A percentile compares a stretch with the other conserved stretches of the same genome.
These are phyloP conservation scores for Cheilinus undulatus DNA, from an alignment of 2,113 vertebrate genomes.

Conservation along the genomic window DNA sequence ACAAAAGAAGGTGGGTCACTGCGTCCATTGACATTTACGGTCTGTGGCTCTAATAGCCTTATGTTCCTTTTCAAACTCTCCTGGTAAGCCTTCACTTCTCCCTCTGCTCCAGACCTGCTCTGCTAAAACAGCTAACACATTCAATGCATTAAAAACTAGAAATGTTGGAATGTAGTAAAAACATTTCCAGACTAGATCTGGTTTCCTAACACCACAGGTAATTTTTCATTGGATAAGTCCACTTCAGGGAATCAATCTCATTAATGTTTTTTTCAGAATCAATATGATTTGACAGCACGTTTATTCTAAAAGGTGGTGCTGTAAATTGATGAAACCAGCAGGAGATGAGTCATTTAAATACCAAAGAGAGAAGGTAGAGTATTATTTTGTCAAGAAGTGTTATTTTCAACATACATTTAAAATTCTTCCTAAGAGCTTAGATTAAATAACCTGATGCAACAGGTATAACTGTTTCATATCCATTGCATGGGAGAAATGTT, in stretches of 20 bases:
- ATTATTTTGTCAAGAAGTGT: too few species aligned
- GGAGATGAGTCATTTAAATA: too few species aligned
- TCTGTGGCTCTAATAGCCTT: slow-evolving; percentile 52
- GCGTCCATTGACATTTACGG: slow-evolving; percentile 66
- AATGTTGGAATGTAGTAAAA: slow-evolving; percentile 40
- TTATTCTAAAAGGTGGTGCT: too few species aligned
- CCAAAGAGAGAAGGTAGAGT: too few species aligned
- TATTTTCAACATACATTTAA: too few species aligned
- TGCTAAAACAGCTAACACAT: not conserved
- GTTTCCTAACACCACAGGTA: slow-evolving; percentile 53
- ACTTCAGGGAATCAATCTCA: slow-evolving; percentile 54
- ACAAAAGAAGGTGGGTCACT: slow-evolving; percentile 44
- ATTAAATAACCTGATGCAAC: too few species aligned
- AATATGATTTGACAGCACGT: too few species aligned
- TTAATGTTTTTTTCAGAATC: too few species aligned
- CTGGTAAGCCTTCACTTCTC: slow-evolving; percentile 23
- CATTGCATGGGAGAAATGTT: too few species aligned
- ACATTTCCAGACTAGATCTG: slow-evolving; percentile 36
- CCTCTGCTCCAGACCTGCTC: slow-evolving; percentile 2
- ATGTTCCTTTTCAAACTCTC: slow-evolving; percentile 41
- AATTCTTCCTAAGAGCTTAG: too few species aligned
- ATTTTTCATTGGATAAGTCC: slow-evolving; percentile 18
- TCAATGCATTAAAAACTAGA: slow-evolving; percentile 14
- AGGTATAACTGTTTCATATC: too few species aligned
- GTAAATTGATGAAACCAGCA: too few species aligned